phyloP scores from a whole-genome alignment of 64 coral and sea anemone species.

The Montipora efflorescens region DNA sequence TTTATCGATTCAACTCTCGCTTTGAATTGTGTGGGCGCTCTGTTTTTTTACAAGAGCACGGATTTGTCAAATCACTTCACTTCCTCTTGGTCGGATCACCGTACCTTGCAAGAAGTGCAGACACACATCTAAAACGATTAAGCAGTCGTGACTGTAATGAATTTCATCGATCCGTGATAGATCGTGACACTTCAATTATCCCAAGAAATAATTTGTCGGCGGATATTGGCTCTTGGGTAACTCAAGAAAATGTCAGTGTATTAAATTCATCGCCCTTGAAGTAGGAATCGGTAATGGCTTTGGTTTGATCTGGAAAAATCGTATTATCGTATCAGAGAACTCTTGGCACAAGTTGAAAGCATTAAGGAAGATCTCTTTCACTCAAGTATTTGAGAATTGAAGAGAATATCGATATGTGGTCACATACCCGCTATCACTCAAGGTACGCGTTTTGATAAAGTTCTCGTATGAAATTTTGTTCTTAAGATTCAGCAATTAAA shows the following conservation, averaged over 20 bases:
- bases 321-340: too few species aligned
- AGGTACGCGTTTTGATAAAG: not conserved
- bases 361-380: not conserved
- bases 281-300: not conserved
- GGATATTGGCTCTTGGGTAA: constrained; percentile 3
- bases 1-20: not conserved
- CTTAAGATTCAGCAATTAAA: not conserved
- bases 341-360: not conserved
- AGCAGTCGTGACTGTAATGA: not conserved
- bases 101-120: too few species aligned
- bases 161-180: not conserved
- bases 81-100: too few species aligned
- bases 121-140: not conserved
- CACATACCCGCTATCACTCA: not conserved
- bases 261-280: too few species aligned
- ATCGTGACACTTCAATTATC: not conserved
- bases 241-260: not conserved
- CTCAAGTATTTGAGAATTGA: not conserved
- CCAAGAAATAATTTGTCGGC: constrained; percentile 11
- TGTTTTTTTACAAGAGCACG: too few species aligned
- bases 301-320: not conserved
- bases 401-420: not conserved
- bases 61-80: too few species aligned
- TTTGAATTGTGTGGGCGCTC: too few species aligned
- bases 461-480: not conserved